Conservation (phyloP, 2,797 vertebrate genomes). For the Anabacerthia variegaticeps region DNA sequence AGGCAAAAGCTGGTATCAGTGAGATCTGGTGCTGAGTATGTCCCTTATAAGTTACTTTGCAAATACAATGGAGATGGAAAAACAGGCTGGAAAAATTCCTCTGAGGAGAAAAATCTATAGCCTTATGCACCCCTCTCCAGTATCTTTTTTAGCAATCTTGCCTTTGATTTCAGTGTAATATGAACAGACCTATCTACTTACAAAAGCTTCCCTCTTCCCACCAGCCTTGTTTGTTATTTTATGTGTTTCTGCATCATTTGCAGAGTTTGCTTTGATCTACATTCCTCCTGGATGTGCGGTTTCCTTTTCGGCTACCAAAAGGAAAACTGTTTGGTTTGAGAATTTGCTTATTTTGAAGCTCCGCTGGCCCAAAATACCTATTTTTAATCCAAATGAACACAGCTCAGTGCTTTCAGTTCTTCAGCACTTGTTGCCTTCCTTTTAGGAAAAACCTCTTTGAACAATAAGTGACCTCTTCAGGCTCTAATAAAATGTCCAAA, state of each 20-base stretch:
- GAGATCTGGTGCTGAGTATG: conserved; percentile 45
- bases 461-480: conserved; percentile 42
- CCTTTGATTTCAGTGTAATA: conserved; percentile 77
- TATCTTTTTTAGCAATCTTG: conserved; percentile 76
- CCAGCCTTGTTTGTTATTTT: conserved; percentile 84
- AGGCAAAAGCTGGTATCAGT: neutral
- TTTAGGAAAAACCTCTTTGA: conserved; percentile 64
- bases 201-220: conserved; percentile 79
- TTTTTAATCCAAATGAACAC: conserved; percentile 72
- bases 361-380: conserved; percentile 71
- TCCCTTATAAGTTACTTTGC: conserved; percentile 54
- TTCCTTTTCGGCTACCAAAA: conserved; percentile 81
- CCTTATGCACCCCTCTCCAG: conserved; percentile 56
- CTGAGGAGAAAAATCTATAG: conserved; percentile 61
- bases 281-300: conserved; percentile 81
- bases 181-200: conserved; percentile 81
- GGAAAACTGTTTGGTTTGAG: conserved; percentile 80
- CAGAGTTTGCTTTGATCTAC: conserved; percentile 82
- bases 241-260: conserved; percentile 85
- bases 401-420: conserved; percentile 58
- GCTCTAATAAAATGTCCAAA: conserved; percentile 20
- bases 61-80: conserved; percentile 17
- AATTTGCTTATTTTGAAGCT: conserved; percentile 80
- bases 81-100: conserved; percentile 35
- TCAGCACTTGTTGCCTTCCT: conserved; percentile 44